Percentiles rank a stretch among this genome's conserved stretches.
phyloP scores from a whole-genome alignment of 2,113 vertebrate genomes.

The Triplophysa siluroides region DNA sequence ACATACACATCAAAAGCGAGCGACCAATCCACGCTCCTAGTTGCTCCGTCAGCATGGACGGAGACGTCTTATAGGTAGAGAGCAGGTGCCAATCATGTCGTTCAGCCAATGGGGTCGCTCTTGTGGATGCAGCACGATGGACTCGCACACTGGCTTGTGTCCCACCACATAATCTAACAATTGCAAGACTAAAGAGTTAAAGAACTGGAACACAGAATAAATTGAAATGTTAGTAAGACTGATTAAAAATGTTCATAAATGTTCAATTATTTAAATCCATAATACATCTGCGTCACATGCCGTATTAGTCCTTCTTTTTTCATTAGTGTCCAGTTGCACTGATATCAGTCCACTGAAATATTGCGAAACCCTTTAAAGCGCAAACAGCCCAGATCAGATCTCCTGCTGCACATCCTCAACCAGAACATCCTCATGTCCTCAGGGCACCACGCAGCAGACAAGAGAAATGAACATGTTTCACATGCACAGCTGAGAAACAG shows the following conservation, averaged over 20 bases:
- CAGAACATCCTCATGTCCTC: slow-evolving; percentile 29
- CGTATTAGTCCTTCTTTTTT: neutral
- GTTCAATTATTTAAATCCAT: neutral
- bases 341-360: neutral
- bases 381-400: slow-evolving; percentile 7
- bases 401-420: neutral
- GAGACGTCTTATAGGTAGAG: slow-evolving; percentile 56
- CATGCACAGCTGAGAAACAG: neutral
- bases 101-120: slow-evolving; percentile 53
- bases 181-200: neutral
- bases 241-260: too few relatives aligned
- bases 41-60: slow-evolving; percentile 47
- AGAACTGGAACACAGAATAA: neutral
- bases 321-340: neutral
- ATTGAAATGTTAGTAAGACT: neutral
- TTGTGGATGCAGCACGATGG: slow-evolving; percentile 28
- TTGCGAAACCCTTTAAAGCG: neutral
- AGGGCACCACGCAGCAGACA: slow-evolving; percentile 17
- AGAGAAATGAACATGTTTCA: slow-evolving; percentile 28
- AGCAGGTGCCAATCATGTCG: slow-evolving; percentile 57
- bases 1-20: slow-evolving; percentile 51
- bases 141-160: slow-evolving; percentile 29
- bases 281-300: neutral
- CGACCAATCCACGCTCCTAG: slow-evolving; percentile 58
- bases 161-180: neutral